Conservation (phyloP, 2,797 vertebrate species). For the Alfaro cultratus region DNA sequence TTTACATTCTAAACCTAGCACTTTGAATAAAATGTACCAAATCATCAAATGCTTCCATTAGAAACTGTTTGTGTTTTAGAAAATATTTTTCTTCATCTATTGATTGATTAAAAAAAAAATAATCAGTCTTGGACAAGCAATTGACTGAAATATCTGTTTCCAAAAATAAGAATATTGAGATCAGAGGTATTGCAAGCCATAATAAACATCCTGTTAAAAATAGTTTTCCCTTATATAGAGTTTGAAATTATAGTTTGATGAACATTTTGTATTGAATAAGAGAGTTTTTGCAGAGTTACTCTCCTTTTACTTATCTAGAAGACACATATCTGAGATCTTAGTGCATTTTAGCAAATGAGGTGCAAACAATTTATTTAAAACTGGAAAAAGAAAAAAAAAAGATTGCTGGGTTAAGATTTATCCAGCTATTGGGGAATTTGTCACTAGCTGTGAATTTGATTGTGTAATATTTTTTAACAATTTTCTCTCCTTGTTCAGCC, state of each 20-base stretch:
- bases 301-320: constrained; percentile 41
- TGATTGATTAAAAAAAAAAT: not conserved
- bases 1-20: constrained; percentile 1
- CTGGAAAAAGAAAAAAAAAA: not conserved
- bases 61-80: not conserved
- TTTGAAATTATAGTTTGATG: constrained; percentile 42
- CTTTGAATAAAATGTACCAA: not conserved
- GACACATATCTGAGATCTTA: constrained; percentile 55
- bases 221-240: constrained; percentile 27
- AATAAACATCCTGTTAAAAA: constrained; percentile 44
- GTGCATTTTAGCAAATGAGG: constrained; percentile 35
- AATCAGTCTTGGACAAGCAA: not conserved
- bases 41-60: not conserved
- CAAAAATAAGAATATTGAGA: not conserved
- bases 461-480: constrained; percentile 35
- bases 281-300: constrained; percentile 12
- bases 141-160: not conserved
- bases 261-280: constrained; percentile 24
- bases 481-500: constrained; percentile 81
- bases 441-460: constrained; percentile 5
- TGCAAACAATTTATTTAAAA: constrained; percentile 15
- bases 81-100: not conserved
- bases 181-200: constrained; percentile 19
- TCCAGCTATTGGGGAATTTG: constrained; percentile 8
- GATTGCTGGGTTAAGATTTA: constrained; percentile 27